Percentiles rank a stretch among this genome's conserved stretches.
Conservation (phyloP, 2,113 vertebrate genomes). For the Vulpes lagopus region DNA sequence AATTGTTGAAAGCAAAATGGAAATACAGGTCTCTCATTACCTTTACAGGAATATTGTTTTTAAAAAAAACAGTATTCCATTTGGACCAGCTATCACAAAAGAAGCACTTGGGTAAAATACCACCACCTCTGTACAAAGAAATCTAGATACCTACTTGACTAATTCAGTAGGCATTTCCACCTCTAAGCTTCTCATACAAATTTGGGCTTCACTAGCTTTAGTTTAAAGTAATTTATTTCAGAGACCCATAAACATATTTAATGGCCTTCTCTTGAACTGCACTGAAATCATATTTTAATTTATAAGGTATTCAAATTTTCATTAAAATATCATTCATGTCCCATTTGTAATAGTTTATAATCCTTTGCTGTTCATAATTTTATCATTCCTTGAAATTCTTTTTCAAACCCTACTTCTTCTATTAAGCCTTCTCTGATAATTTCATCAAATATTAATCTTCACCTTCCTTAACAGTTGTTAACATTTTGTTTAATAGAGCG, state of each 20-base stretch:
- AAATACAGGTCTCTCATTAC: background rate
- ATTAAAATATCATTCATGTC: slow-evolving; percentile 55
- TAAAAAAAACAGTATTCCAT: background rate
- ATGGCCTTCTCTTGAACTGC: slow-evolving; percentile 35
- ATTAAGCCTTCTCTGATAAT: slow-evolving; percentile 35
- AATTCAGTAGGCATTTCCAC: background rate
- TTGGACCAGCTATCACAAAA: background rate
- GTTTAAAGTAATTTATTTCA: slow-evolving; percentile 68
- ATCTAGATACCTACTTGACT: background rate
- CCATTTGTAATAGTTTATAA: slow-evolving; percentile 43
- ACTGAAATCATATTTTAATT: slow-evolving; percentile 59
- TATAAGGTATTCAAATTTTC: slow-evolving; percentile 44
- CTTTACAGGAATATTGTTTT: background rate
- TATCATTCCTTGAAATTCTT: slow-evolving; percentile 45
- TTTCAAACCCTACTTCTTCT: slow-evolving; percentile 13
- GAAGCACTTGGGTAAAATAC: background rate
- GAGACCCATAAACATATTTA: slow-evolving; percentile 52
- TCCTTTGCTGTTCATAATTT: slow-evolving; percentile 12
- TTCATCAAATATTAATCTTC: slow-evolving; percentile 41
- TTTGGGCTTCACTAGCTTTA: slow-evolving; percentile 44
- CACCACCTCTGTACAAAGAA: background rate
- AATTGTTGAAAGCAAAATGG: slow-evolving; percentile 31
- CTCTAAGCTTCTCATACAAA: slow-evolving; percentile 7
- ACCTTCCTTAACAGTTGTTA: slow-evolving; percentile 5
- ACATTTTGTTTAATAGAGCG: slow-evolving; percentile 46